A percentile compares a stretch with the other conserved stretches of the same genome.
Conservation (phyloP, 1,140 invertebrate genomes). For the Temnothorax curvispinosus region DNA sequence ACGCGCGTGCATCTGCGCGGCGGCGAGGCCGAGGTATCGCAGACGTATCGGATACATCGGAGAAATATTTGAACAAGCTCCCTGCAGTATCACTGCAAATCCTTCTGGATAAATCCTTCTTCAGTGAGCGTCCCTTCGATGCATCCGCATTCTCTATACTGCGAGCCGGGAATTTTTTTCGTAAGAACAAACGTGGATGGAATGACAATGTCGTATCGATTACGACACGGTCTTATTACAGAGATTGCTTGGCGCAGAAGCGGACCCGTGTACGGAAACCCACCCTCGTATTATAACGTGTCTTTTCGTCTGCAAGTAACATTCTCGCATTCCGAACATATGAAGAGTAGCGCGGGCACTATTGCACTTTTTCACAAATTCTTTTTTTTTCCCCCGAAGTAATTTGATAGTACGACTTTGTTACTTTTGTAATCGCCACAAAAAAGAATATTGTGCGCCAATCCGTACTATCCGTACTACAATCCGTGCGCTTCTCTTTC, state of each 20-base stretch:
- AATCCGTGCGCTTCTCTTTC: not conserved
- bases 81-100: not conserved
- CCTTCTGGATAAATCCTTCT: not conserved
- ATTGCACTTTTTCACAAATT: not conserved
- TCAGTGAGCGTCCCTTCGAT: not conserved
- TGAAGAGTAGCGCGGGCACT: not conserved
- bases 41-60: slow-evolving; percentile 25
- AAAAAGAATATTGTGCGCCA: not conserved
- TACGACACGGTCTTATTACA: not conserved
- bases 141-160: not conserved
- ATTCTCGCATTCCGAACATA: not conserved
- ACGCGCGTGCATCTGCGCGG: not conserved
- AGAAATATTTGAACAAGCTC: slow-evolving; percentile 34
- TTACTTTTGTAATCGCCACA: not conserved
- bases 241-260: slow-evolving; percentile 11
- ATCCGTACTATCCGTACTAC: not conserved
- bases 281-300: not conserved
- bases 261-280: not conserved
- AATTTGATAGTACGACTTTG: not conserved
- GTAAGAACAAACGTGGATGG: not conserved
- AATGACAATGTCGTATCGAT: slow-evolving; percentile 18
- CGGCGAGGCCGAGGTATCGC: not conserved
- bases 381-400: not conserved
- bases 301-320: not conserved
- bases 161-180: not conserved